Base-by-base conservation (phyloP, 2,888 invertebrate genomes). In the Cynaeus angustus region DNA sequence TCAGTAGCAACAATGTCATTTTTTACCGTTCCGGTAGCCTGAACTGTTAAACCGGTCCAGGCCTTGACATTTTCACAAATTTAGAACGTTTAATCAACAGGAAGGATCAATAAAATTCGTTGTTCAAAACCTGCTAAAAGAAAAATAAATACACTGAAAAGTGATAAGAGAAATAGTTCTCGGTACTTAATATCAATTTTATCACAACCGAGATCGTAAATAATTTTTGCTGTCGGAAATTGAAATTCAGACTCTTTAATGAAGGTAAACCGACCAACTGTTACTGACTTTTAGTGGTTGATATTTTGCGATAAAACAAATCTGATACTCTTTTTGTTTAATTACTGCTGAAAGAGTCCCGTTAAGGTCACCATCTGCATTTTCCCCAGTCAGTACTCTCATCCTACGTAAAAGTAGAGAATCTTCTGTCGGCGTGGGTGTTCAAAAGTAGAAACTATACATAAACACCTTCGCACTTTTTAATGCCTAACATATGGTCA, bases 311-410 rank as follows among this genome's bases (percentile, higher is more conserved):
- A n/a, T n/a, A n/a, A n/a, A n/a, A n/a, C n/a, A n/a, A n/a, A n/a
- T n/a, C n/a, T n/a, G n/a, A n/a, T 21, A 21, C 21, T 21, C n/a
- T 21, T 21, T 21, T 21, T 21, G 21, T 46, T 46, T 46, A 14
- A 16, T 46, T 14, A n/a, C 9, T 13, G 46, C 10, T 13, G 56
- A 58, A 58, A 43, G 28, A 26, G 16, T 59, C 30, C 59, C 59
- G 59, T 59, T 59, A 59, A 28, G 59, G 59, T 59, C 59, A 59
- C 45, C 6, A 59, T 46, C 45, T 46, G 30, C 45, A 33, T 2
- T 28, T 28, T 28, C n/a, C n/a, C 8, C 38, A 48, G 48, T 48
- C 48, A 48, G 48, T 48, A 48, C 48, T 21, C 48, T 48, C 48
- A 41, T 9, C 56, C 43, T 26, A 58, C 41, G 8, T 13, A 13